A percentile compares a stretch with the other conserved stretches of the same genome.
Evolutionary conservation across 1,140 invertebrate species (phyloP).

Genomic region (Drosophila prosaltans): DNA sequence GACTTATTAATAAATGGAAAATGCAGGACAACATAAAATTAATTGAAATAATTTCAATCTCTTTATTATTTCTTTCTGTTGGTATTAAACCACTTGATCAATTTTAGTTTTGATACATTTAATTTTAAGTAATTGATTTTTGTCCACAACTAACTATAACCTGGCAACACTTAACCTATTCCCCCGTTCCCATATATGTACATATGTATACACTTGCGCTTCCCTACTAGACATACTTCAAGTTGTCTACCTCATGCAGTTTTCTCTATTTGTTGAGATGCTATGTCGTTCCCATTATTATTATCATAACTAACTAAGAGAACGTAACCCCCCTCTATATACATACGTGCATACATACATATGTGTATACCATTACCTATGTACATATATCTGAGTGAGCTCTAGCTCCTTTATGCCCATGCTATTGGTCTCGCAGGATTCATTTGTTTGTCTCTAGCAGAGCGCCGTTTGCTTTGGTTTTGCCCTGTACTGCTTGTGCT

Average conservation of each 20-base stretch:
- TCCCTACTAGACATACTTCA: not conserved
- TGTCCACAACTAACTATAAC: not conserved
- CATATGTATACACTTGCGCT: not conserved
- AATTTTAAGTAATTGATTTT: not conserved
- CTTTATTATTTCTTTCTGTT: too few species aligned
- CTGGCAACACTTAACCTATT: conserved; percentile 38
- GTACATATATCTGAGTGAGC: conserved; percentile 28
- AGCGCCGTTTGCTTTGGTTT: conserved; percentile 44
- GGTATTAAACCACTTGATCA: too few species aligned
- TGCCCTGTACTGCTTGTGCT: conserved; percentile 41
- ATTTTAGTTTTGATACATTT: not conserved
- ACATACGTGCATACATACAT: conserved; percentile 20
- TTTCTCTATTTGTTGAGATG: conserved; percentile 39
- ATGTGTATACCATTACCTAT: conserved; percentile 5
- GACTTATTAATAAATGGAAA: too few species aligned
- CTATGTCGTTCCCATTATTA: conserved; percentile 45
- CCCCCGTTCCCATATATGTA: not conserved
- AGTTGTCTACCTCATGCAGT: conserved; percentile 23
- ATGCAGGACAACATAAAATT: too few species aligned
- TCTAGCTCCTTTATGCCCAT: conserved; percentile 42
- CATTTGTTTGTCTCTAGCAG: conserved; percentile 69
- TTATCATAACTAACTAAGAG: conserved; percentile 73
- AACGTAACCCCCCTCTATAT: not conserved
- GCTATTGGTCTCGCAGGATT: conserved; percentile 82
- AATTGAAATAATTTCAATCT: too few species aligned